Evolutionary conservation across 2,797 vertebrate species (phyloP).

Genomic region (Coendou prehensilis): DNA sequence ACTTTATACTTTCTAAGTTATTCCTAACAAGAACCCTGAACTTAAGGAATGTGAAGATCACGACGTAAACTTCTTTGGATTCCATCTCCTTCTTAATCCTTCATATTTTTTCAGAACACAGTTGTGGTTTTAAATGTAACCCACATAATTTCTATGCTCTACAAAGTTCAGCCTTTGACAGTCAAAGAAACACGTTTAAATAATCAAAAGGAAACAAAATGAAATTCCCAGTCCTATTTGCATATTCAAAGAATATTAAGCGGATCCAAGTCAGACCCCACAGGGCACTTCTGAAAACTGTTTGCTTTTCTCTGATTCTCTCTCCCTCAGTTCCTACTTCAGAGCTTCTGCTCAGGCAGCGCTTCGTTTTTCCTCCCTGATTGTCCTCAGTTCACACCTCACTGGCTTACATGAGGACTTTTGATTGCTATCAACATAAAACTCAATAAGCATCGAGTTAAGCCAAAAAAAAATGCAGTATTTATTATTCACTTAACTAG

Average conservation of each 20-base stretch:
- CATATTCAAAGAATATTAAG: background rate
- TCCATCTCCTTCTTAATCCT: background rate
- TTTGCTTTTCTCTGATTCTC: background rate
- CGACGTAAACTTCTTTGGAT: background rate
- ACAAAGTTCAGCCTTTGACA: background rate
- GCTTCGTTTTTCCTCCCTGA: no score
- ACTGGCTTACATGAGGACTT: background rate
- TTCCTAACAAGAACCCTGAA: background rate
- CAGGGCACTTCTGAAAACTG: background rate
- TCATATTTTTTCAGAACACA: background rate
- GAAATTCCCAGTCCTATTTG: background rate
- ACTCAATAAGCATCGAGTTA: background rate
- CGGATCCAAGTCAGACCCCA: background rate
- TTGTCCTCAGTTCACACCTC: background rate
- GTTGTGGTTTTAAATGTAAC: background rate
- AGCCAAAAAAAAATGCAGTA: background rate
- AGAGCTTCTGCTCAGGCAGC: fast-evolving
- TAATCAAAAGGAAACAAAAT: background rate
- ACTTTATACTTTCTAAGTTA: background rate
- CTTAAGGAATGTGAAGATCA: background rate
- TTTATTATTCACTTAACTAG: background rate
- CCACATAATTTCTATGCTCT: background rate
- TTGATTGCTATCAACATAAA: background rate
- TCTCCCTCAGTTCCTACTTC: background rate
- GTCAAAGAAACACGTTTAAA: background rate